Evolutionary conservation across 2,797 vertebrate genomes (phyloP).

Genomic region (Bradypodion pumilum): DNA sequence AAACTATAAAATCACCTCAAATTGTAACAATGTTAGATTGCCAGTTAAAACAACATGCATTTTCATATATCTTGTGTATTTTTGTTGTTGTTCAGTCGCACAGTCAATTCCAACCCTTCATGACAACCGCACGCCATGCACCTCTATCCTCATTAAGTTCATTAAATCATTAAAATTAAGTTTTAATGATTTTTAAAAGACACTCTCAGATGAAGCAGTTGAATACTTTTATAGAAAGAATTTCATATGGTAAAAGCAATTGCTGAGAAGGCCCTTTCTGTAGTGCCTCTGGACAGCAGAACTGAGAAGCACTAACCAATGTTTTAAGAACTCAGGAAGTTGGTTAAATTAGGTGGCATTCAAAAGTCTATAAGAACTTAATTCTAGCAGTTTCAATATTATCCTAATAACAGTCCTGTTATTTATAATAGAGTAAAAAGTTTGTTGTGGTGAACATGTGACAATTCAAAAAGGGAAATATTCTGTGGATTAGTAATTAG

Average conservation of each 20-base stretch:
- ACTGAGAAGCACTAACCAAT: background rate
- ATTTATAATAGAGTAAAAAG: too few species aligned
- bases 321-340: background rate
- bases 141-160: too few species aligned
- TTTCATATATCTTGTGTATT: background rate
- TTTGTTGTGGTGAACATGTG: too few species aligned
- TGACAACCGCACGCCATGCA: too few species aligned
- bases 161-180: too few species aligned
- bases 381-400: background rate
- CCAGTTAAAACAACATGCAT: background rate
- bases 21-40: background rate
- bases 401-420: too few species aligned
- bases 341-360: background rate
- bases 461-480: too few species aligned
- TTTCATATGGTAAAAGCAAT: background rate
- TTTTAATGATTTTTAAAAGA: background rate
- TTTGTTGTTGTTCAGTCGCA: too few species aligned
- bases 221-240: background rate
- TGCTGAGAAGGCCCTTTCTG: background rate
- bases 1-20: background rate
- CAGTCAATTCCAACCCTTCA: too few species aligned
- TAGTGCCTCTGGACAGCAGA: background rate
- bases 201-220: background rate
- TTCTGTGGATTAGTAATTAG: too few species aligned
- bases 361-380: background rate